Percentiles rank a stretch among this genome's conserved stretches.
Evolutionary conservation across 2,797 vertebrate genomes (phyloP).

Genomic region (Heteromormyrus szaboi): DNA sequence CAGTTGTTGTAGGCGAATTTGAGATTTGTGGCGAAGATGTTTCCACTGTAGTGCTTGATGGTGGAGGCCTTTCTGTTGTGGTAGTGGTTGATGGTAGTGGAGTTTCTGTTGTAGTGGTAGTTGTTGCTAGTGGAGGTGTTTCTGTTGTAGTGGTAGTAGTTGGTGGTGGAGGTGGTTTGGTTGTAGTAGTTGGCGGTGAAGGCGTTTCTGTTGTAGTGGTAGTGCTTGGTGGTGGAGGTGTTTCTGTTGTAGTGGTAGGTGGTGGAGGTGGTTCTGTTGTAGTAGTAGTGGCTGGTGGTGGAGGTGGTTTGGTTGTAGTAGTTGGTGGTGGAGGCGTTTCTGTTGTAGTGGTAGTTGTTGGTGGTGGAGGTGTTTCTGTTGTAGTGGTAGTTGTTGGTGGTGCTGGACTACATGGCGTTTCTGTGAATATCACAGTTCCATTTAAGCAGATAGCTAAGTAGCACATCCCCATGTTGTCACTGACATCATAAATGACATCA

Average conservation of each 20-base stretch:
- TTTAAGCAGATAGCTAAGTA: conserved; percentile 54
- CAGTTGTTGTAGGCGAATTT: background rate
- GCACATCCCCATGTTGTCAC: conserved; percentile 55
- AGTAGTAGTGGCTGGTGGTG: background rate
- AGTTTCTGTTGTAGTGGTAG: background rate
- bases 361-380: background rate
- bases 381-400: background rate
- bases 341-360: background rate
- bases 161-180: background rate
- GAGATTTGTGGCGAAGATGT: background rate
- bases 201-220: background rate
- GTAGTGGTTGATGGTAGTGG: background rate
- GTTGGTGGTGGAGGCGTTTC: background rate
- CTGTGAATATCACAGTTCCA: conserved; percentile 35
- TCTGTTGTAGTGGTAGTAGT: background rate
- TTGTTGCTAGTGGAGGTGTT: background rate
- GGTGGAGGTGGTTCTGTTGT: background rate
- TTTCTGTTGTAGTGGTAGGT: too few species aligned
- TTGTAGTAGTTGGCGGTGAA: background rate
- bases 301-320: background rate
- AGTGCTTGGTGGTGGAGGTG: background rate
- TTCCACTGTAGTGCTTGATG: too few species aligned
- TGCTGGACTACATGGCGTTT: conserved; percentile 20
- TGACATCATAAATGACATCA: conserved; percentile 51
- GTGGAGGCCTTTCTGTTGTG: background rate